Evolutionary conservation across 2,797 vertebrate genomes (phyloP).

Genomic region (Sebastes alutus): DNA sequence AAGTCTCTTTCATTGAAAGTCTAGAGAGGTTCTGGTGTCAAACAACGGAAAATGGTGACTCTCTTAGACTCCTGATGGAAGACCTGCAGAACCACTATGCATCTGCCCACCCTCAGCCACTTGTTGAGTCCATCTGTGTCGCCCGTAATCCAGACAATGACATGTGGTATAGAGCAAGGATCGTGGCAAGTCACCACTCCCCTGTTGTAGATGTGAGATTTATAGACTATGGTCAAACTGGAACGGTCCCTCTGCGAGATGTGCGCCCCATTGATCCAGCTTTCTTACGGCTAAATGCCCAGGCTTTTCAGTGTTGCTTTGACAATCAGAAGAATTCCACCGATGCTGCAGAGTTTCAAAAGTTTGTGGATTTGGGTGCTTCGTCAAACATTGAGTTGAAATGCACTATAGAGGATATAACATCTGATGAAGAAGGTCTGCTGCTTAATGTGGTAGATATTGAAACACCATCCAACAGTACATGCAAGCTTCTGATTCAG

Average conservation of each 20-base stretch:
- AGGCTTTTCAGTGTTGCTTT: slow-evolving; percentile 62
- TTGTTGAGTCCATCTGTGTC: slow-evolving; percentile 39
- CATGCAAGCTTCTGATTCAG: slow-evolving; percentile 5
- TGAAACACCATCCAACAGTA: slow-evolving; percentile 28
- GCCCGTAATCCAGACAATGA: slow-evolving; percentile 55
- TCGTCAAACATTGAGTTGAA: slow-evolving; percentile 15
- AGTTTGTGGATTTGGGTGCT: slow-evolving; percentile 22
- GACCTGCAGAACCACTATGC: slow-evolving; percentile 78
- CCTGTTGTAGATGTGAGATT: slow-evolving; percentile 81
- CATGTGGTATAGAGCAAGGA: slow-evolving; percentile 64
- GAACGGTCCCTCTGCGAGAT: slow-evolving; percentile 47
- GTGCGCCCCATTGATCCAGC: slow-evolving; percentile 57
- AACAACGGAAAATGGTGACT: slow-evolving; percentile 57
- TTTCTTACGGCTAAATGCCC: slow-evolving; percentile 42
- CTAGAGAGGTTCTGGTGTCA: slow-evolving; percentile 90
- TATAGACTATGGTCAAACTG: slow-evolving; percentile 85
- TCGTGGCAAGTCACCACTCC: slow-evolving; percentile 20
- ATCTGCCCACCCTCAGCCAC: slow-evolving; percentile 5
- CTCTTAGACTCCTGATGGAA: slow-evolving; percentile 80
- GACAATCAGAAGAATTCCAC: neutral
- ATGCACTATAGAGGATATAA: slow-evolving; percentile 43
- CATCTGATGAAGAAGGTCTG: slow-evolving; percentile 48
- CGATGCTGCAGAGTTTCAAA: slow-evolving; percentile 33
- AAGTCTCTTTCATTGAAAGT: slow-evolving; percentile 82
- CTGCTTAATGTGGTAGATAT: slow-evolving; percentile 46